Conservation (phyloP, 2,113 vertebrate genomes). For the Catharus bicknelli region DNA sequence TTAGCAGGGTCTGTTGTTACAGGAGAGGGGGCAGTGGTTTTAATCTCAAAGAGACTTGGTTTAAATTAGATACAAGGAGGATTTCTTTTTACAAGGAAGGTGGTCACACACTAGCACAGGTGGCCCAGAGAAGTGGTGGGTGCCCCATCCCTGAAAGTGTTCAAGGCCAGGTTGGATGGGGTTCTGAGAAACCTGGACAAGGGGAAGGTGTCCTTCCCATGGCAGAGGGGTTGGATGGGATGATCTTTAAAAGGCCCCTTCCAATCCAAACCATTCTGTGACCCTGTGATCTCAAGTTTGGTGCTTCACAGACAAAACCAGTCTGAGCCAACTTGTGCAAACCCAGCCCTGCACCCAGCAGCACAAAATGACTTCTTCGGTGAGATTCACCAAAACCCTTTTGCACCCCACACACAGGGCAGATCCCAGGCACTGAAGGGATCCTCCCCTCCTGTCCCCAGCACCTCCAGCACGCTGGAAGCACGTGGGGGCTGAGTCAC, state of each 20-base stretch:
- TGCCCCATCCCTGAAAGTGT: not conserved
- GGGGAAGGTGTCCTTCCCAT: too few relatives aligned
- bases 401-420: rapidly evolving
- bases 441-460: not conserved
- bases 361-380: rapidly evolving
- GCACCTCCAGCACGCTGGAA: not conserved
- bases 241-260: not conserved
- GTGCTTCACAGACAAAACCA: not conserved
- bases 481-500: not conserved
- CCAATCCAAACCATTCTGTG: not conserved
- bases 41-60: not conserved
- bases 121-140: not conserved
- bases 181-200: not conserved
- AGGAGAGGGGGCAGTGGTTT: not conserved
- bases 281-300: not conserved
- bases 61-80: not conserved
- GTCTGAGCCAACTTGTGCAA: not conserved
- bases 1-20: not conserved
- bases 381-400: not conserved
- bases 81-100: not conserved
- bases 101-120: not conserved
- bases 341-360: rapidly evolving
- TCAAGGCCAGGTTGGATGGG: too few relatives aligned
- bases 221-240: not conserved
- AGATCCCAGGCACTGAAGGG: not conserved